phyloP scores from a whole-genome alignment of 2,797 vertebrate species.

The Zonotrichia albicollis region DNA sequence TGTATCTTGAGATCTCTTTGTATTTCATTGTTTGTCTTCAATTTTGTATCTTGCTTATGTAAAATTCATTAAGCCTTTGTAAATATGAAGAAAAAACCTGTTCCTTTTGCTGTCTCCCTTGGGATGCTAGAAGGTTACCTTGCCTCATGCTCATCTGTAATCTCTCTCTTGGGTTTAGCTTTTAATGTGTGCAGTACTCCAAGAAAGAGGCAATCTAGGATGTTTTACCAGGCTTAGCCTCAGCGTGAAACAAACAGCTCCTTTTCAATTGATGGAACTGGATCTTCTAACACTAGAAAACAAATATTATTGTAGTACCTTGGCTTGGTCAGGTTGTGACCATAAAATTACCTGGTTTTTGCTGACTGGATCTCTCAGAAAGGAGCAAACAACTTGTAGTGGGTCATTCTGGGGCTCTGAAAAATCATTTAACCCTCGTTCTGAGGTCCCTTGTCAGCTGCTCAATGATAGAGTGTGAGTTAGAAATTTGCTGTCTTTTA shows the following conservation, averaged over 20 bases:
- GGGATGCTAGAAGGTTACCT: conserved; percentile 56
- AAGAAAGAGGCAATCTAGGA: background rate
- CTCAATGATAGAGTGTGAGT: rapidly evolving
- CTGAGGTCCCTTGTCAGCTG: background rate
- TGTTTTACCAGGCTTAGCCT: background rate
- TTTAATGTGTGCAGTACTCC: background rate
- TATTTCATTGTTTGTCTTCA: conserved; percentile 57
- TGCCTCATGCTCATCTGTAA: background rate
- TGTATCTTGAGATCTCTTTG: conserved; percentile 43
- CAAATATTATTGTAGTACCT: background rate
- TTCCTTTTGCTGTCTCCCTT: conserved; percentile 26
- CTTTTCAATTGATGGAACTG: background rate
- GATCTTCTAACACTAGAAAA: background rate
- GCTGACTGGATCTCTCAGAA: background rate
- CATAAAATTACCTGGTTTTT: background rate
- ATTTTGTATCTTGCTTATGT: conserved; percentile 53
- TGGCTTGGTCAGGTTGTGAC: background rate
- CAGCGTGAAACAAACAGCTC: background rate
- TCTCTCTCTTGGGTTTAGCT: conserved; percentile 27
- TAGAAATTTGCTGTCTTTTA: background rate
- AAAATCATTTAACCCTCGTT: background rate
- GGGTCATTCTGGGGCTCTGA: background rate
- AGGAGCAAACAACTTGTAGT: background rate
- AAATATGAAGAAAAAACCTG: conserved; percentile 9
- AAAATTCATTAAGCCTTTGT: conserved; percentile 61